These are phyloP conservation scores for Monoplex corrugatus DNA, from an alignment of 2,888 invertebrate species.

Conservation along the genomic window DNA sequence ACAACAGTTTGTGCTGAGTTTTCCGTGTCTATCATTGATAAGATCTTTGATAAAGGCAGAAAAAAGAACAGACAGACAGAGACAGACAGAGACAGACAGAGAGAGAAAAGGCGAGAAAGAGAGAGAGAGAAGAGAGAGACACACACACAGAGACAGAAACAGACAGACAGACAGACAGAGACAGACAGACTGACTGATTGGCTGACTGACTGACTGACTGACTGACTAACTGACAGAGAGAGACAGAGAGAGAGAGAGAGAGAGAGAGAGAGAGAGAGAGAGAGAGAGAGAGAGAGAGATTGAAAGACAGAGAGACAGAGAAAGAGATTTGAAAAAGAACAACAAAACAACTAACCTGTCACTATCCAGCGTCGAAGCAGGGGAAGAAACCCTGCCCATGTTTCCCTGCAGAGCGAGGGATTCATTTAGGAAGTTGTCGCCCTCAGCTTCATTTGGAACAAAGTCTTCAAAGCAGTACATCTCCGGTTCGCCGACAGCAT, in stretches of 20 bases:
- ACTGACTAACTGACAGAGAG: neutral
- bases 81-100: too few species aligned
- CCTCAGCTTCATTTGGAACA: neutral
- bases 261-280: slow-evolving; percentile 14
- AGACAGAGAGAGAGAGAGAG: neutral
- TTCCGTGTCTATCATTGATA: too few species aligned
- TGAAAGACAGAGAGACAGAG: neutral
- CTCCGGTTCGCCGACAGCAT: neutral
- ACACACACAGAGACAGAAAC: neutral
- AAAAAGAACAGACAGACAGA: too few species aligned
- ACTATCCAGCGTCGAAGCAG: slow-evolving; percentile 20
- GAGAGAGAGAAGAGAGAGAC: neutral
- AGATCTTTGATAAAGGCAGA: too few species aligned
- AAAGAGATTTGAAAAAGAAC: too few species aligned
- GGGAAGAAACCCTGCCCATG: neutral
- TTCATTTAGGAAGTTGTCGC: neutral
- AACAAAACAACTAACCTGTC: neutral
- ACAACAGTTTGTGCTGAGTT: too few species aligned
- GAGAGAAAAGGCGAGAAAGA: too few species aligned
- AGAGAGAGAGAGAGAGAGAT: neutral
- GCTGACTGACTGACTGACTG: neutral
- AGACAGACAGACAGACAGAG: neutral
- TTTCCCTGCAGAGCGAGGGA: too few species aligned
- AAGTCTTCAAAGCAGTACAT: neutral
- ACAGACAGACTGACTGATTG: neutral